These are phyloP conservation scores for Parnassius apollo DNA, from an alignment of 2,888 invertebrate species.

Conservation along the genomic window DNA sequence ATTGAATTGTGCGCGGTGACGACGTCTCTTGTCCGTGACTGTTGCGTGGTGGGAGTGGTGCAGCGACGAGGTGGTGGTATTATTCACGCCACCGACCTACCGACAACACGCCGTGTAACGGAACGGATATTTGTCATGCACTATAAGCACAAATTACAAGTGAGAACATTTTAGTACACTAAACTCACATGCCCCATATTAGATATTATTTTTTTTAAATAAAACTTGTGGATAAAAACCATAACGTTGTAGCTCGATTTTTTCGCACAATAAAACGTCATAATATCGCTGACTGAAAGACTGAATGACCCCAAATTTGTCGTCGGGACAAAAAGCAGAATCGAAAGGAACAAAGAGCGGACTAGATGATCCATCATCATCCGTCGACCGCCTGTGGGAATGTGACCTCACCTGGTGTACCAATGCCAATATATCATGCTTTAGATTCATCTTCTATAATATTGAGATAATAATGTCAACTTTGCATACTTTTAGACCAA, in stretches of 20 bases:
- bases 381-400: constrained; percentile 63
- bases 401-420: constrained; percentile 63
- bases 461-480: constrained; percentile 7
- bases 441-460: constrained; percentile 30
- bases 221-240: constrained; percentile 4
- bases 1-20: constrained; percentile 77
- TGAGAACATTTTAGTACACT: constrained; percentile 76
- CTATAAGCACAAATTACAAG: constrained; percentile 80
- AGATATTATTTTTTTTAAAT: not conserved
- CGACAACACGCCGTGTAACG: constrained; percentile 71
- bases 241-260: constrained; percentile 26
- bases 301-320: constrained; percentile 73
- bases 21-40: constrained; percentile 75
- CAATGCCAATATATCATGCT: constrained; percentile 59
- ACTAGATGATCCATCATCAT: constrained; percentile 74
- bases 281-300: constrained; percentile 46
- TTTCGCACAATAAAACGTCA: constrained; percentile 50
- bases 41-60: constrained; percentile 57
- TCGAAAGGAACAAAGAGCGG: constrained; percentile 61
- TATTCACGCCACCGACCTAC: constrained; percentile 64
- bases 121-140: constrained; percentile 78
- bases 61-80: constrained; percentile 47
- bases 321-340: constrained; percentile 58
- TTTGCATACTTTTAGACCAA: too few relatives aligned
- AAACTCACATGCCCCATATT: constrained; percentile 38